Evolutionary conservation across 2,113 vertebrate genomes (phyloP), one percentile per base, ranked within the genome.

Genomic region (Phyllopteryx taeniolatus): DNA sequence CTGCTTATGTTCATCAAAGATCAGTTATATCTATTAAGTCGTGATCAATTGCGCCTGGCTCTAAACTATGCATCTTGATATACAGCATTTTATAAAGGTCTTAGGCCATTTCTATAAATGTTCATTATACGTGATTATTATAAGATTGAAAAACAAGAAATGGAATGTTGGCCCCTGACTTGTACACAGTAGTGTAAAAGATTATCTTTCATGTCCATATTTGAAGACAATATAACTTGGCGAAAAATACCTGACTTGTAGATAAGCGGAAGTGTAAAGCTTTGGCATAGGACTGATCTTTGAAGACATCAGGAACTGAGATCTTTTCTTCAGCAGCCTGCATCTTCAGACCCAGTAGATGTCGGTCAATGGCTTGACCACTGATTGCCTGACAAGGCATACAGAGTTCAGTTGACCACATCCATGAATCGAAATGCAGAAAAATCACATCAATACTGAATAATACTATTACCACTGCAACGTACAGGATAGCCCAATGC

Each of bases 201-300:
- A 39, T 19, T 15, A 4, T 15, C 6, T 1, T 17, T 17, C 20
- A 15, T 22, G 5, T 10, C 8, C 20, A 54, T n/a, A 54, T 20
- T 54, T 54, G 5, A 51, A 3, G 2, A 54, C 47, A 6, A 15
- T 17, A 17, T 15, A 49, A 17, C 47, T 15, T 6, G n/a, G 15
- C 31, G 7, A 12, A 61, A 22, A 35, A 3, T 91, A 98, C 96
- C 96, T 99, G 98, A 86, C 96, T 98, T 35, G 97, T 99, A 33
- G 98, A 99, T 64, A 99, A 94, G 22, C 93, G 94, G 89, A 95
- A 99, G 87, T 99, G 95, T 80, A 94, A 92, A 42, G 96, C 96
- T 20, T 93, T 90, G 11, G 95, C 91, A 0, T 95, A 98, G 1
- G 95, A 93, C 0, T 92, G 87, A 75, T 98, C 98, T 88, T 89